phyloP scores from a whole-genome alignment of 2,888 invertebrate genomes.

The Scaptomyza polygonia region DNA sequence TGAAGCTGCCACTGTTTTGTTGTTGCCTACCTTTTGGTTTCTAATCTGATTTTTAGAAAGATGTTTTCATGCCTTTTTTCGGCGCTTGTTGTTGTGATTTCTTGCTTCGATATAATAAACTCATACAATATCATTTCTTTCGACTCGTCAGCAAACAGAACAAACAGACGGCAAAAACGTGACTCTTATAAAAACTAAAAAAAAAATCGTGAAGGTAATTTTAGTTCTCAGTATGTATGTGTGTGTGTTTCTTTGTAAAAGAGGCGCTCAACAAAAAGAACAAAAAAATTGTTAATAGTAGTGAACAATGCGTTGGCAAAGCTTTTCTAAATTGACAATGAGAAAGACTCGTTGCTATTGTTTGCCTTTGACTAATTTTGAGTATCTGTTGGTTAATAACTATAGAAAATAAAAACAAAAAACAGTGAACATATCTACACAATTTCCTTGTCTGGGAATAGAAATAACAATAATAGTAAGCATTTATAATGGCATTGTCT shows the following conservation, averaged over 20 bases:
- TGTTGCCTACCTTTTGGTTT: constrained; percentile 21
- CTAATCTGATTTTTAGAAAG: constrained; percentile 69
- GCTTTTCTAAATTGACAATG: constrained; percentile 17
- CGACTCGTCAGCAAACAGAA: constrained; percentile 59
- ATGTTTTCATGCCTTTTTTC: constrained; percentile 39
- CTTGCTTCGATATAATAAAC: constrained; percentile 26
- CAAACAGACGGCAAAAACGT: constrained; percentile 54
- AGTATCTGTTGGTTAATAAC: constrained; percentile 50
- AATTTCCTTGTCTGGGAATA: constrained; percentile 1
- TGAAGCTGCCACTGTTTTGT: constrained; percentile 19
- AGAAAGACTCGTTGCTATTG: constrained; percentile 66
- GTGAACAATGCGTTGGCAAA: constrained; percentile 10
- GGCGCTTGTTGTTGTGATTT: constrained; percentile 43
- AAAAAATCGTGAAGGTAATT: constrained; percentile 68
- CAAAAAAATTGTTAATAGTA: constrained; percentile 6
- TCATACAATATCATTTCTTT: constrained; percentile 20
- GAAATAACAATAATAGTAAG: constrained; percentile 23
- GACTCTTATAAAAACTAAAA: constrained; percentile 58
- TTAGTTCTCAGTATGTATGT: constrained; percentile 37
- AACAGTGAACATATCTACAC: constrained; percentile 5
- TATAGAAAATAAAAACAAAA: constrained; percentile 10
- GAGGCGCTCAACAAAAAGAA: constrained; percentile 15
- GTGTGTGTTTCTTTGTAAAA: constrained; percentile 46
- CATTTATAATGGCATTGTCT: constrained; percentile 33
- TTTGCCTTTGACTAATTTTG: constrained; percentile 39